These are phyloP conservation scores for Diarsia brunnea DNA, from an alignment of 2,888 invertebrate species.

Conservation along the genomic window DNA sequence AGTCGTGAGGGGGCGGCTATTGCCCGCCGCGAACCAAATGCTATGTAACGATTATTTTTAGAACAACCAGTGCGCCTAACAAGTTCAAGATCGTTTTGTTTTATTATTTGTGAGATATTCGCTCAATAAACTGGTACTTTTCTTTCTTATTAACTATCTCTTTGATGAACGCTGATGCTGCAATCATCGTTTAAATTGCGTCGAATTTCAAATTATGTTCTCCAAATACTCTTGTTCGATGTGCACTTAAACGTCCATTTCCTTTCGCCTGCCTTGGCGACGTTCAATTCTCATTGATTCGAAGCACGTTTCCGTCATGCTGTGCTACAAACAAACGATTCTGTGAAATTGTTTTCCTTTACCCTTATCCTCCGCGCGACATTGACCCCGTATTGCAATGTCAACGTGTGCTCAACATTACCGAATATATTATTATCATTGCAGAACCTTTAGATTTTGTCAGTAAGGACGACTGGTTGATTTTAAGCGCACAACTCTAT, in stretches of 20 bases:
- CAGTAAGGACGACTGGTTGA: constrained; percentile 76
- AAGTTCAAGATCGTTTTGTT: constrained; percentile 85
- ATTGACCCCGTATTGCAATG: constrained; percentile 86
- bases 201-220: constrained; percentile 31
- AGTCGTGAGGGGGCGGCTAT: constrained; percentile 62
- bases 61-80: constrained; percentile 71
- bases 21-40: constrained; percentile 61
- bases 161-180: constrained; percentile 21
- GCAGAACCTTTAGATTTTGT: constrained; percentile 68
- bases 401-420: constrained; percentile 72
- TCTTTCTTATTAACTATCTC: constrained; percentile 12
- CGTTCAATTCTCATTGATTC: constrained; percentile 71
- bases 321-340: constrained; percentile 72
- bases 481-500: constrained; percentile 55
- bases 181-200: constrained; percentile 30
- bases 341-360: constrained; percentile 81
- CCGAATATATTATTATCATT: constrained; percentile 71
- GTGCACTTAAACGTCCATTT: constrained; percentile 47
- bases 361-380: constrained; percentile 74
- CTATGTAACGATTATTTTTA: constrained; percentile 79
- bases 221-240: constrained; percentile 37
- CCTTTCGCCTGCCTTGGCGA: constrained; percentile 61
- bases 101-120: constrained; percentile 51
- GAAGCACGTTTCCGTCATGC: constrained; percentile 69
- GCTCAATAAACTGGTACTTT: constrained; percentile 30